Evolutionary conservation across 2,888 invertebrate genomes (phyloP).

Genomic region (Pyrocoelia pectoralis): DNA sequence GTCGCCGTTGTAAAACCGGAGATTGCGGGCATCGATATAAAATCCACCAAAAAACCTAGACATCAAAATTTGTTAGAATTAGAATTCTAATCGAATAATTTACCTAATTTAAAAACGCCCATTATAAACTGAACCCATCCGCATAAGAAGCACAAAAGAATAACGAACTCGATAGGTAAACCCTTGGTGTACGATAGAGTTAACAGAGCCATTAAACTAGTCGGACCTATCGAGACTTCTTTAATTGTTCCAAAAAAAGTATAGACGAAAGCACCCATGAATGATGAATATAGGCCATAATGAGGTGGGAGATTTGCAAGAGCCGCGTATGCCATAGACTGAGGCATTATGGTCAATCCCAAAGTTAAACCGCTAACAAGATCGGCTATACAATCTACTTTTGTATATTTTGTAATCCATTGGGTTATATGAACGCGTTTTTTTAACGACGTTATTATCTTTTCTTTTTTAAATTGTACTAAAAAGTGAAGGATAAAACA

Average conservation of each 20-base stretch:
- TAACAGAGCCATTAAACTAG: constrained; percentile 90
- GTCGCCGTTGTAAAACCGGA: constrained; percentile 88
- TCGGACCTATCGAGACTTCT: constrained; percentile 91
- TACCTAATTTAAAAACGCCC: constrained; percentile 84
- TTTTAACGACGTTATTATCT: not conserved
- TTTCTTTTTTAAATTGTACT: not conserved
- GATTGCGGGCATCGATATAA: constrained; percentile 84
- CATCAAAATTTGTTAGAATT: too few species aligned
- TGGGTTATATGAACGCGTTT: constrained; percentile 56
- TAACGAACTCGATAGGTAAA: constrained; percentile 74
- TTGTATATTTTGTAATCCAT: constrained; percentile 76
- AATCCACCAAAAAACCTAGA: constrained; percentile 82
- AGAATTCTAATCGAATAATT: constrained; percentile 39
- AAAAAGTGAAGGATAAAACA: not conserved
- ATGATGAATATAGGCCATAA: constrained; percentile 92
- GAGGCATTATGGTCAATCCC: constrained; percentile 91
- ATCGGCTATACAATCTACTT: constrained; percentile 77
- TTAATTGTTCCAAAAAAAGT: constrained; percentile 86
- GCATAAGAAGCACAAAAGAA: constrained; percentile 79
- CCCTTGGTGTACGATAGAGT: constrained; percentile 77
- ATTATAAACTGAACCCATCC: constrained; percentile 81
- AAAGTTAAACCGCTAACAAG: constrained; percentile 88
- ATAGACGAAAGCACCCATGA: constrained; percentile 89
- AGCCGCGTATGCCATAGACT: constrained; percentile 90
- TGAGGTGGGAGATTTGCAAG: constrained; percentile 86